Evolutionary conservation across 2,888 invertebrate species (phyloP), one percentile per base, ranked within the genome.

Genomic region (Agrypnus murinus): DNA sequence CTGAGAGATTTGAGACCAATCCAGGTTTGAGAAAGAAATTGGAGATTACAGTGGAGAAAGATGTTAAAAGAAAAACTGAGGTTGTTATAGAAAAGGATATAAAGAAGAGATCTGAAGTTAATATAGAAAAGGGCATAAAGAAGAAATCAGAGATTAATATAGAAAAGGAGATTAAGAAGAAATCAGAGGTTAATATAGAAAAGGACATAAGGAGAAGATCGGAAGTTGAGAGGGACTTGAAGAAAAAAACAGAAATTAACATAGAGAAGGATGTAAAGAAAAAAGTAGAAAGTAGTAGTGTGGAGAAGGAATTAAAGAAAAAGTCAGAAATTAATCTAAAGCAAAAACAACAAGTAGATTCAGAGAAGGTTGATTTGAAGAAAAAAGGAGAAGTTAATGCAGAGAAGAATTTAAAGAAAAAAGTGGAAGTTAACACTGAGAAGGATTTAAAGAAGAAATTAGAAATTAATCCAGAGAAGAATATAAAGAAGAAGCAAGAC

Each of bases 181-280:
- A 72, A n/a, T 25, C 71, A 4, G 34, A 38, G 8, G n/a, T n/a
- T n/a, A n/a, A 2, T 9, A 9, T 60, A 1, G 59, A 64, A 60
- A 70, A 63, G 50, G 66, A 69, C 14, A 55, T 63, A 48, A 64
- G 64, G 17, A 43, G 48, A 55, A 68, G 68, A 48, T 31, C 19
- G 17, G 59, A 73, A 67, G 31, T 36, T 46, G 40, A 77, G 79
- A 73, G 58, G 48, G 74, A 38, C 75, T 46, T 80, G 81, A 72
- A 82, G 83, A 75, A 77, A 83, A 72, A 71, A 81, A 73, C 78
- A 83, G 86, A 72, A 74, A 9, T 2, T 15, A 15, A 5, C 8
- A 6, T 7, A 0, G 43, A 7, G 14, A 43, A 7, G 4, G 38
- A 40, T 2, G 1, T 15, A 43, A 43, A 43, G 14, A 4, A 43